Percentiles rank a stretch among this genome's conserved stretches.
Conservation (phyloP, 2,113 vertebrate species). For the Syrmaticus mikado region DNA sequence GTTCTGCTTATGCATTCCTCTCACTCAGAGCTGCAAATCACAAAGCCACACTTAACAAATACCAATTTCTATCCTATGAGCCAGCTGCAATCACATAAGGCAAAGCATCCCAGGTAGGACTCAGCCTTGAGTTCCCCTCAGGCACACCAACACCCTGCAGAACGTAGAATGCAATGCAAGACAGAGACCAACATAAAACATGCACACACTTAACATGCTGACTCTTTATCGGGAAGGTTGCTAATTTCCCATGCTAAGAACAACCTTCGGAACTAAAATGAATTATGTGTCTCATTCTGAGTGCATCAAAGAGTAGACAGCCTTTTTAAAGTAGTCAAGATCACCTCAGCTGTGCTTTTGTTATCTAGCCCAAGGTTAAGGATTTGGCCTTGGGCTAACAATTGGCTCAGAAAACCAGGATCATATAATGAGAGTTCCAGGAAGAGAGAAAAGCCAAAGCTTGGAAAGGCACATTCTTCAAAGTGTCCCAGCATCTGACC, state of each 20-base stretch:
- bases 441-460: conserved; percentile 39
- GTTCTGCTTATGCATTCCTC: background rate
- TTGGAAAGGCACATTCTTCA: conserved; percentile 43
- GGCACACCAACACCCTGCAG: conserved; percentile 5
- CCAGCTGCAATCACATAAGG: background rate
- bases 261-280: conserved; percentile 42
- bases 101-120: background rate
- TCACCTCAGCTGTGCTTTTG: conserved; percentile 68
- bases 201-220: background rate
- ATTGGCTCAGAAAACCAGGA: conserved; percentile 58
- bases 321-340: conserved; percentile 54
- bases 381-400: conserved; percentile 64
- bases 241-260: conserved; percentile 54
- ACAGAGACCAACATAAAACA: conserved; percentile 17
- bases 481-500: conserved; percentile 24
- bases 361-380: conserved; percentile 64
- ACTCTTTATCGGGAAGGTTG: background rate
- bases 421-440: conserved; percentile 47
- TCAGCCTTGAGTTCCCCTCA: background rate
- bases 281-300: conserved; percentile 17
- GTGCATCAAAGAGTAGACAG: conserved; percentile 64
- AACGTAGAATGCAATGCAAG: background rate
- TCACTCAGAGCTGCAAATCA: background rate
- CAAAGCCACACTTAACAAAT: background rate
- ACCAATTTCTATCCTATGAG: background rate